Evolutionary conservation across 2,797 vertebrate species (phyloP).

Genomic region (Falco berigora): DNA sequence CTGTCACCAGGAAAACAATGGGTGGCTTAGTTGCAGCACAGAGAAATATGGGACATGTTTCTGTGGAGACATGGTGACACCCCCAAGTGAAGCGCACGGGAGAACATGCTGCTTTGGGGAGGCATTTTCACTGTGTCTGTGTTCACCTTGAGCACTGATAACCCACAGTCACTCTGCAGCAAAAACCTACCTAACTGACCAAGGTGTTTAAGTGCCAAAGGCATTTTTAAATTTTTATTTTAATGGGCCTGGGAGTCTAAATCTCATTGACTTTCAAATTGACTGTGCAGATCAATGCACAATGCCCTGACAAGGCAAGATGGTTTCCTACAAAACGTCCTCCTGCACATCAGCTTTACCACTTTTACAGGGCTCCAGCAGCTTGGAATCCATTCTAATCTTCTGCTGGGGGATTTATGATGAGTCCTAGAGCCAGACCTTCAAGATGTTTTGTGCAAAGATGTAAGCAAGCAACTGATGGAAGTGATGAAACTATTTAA

Average conservation of each 20-base stretch:
- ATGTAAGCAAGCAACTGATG: background rate
- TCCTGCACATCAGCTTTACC: background rate
- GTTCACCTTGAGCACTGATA: background rate
- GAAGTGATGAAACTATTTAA: background rate
- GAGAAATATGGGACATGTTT: background rate
- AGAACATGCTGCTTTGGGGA: background rate
- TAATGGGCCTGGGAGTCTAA: background rate
- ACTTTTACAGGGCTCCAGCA: background rate
- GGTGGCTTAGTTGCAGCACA: background rate
- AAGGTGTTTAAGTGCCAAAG: constrained; percentile 4
- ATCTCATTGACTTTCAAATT: constrained; percentile 45
- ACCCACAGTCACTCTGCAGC: background rate
- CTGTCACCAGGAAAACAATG: background rate
- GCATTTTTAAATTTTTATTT: constrained; percentile 7
- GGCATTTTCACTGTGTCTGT: background rate
- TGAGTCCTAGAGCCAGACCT: background rate
- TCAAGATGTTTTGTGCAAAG: background rate
- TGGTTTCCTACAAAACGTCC: background rate
- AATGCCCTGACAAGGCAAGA: constrained; percentile 2
- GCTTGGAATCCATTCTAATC: background rate
- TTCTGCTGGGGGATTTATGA: background rate
- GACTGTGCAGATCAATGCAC: constrained; percentile 21
- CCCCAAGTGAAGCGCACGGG: background rate
- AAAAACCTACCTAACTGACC: background rate
- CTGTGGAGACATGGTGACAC: background rate